phyloP scores from a whole-genome alignment of 2,888 invertebrate species.

The Saturnia japonica region DNA sequence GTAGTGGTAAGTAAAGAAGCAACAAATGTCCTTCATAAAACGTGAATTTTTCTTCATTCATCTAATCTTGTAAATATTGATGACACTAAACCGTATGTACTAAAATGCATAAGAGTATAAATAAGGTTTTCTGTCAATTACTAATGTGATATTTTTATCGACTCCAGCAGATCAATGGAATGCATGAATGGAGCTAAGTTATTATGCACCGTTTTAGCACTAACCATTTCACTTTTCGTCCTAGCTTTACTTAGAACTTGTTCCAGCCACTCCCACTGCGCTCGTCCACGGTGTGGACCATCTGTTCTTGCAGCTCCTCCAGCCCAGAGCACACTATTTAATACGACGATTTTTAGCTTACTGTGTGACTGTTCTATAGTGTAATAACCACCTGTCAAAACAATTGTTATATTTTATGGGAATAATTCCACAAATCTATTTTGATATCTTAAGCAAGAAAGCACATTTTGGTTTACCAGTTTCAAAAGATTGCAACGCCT shows the following conservation, averaged over 20 bases:
- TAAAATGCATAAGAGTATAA: background rate
- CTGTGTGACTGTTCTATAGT: conserved; percentile 91
- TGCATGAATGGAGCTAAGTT: too few relatives aligned
- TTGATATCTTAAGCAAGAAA: background rate
- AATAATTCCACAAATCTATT: background rate
- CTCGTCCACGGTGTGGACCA: conserved; percentile 72
- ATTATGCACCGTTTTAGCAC: conserved; percentile 57
- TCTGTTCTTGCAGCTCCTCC: conserved; percentile 70
- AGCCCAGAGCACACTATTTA: conserved; percentile 94
- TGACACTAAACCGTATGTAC: background rate
- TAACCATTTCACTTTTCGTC: conserved; percentile 90
- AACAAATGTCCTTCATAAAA: background rate
- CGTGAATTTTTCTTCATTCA: background rate
- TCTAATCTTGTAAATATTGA: background rate
- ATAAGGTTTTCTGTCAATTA: too few relatives aligned
- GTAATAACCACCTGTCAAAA: conserved; percentile 90
- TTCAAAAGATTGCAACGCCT: conserved; percentile 91
- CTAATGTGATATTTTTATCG: too few relatives aligned
- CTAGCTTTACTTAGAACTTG: conserved; percentile 87
- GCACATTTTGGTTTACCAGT: conserved; percentile 81
- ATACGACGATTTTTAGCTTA: conserved; percentile 90
- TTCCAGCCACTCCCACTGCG: conserved; percentile 93
- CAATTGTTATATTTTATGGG: background rate
- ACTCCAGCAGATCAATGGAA: too few relatives aligned
- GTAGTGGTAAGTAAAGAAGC: too few relatives aligned